Evolutionary conservation across 53 echinoderm and acorn worm species (phyloP), one percentile per base, ranked within the genome.

Genomic region (Crossaster papposus): DNA sequence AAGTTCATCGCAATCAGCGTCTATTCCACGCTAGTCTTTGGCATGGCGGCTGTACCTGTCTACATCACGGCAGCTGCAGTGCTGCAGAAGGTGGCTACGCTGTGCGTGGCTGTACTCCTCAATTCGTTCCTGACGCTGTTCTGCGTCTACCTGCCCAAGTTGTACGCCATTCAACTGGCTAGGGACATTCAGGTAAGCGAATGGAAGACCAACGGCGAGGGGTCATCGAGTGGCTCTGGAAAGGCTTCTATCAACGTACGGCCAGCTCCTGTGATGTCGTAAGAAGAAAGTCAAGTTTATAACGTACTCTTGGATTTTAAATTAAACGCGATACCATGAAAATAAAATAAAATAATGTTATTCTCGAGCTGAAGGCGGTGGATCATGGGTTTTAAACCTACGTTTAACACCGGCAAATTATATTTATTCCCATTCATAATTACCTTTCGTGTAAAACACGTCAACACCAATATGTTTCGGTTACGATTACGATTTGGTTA

Each of bases 61-160:
- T 92, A 92, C 77, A 51, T 79, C 74, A 88, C 92, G 2, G 83
- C 91, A 14, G 68, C 54, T 26, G 65, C 68, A 53, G 79, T 84
- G 1, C 79, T 91, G 31, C 84, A 81, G 50, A 81, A 89, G 37
- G 77, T 89, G 1, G 89, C 82, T 30, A 92, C 88, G 20, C 30
- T 92, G 26, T 89, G 88, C 34, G 70, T 92, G 11, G 92, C 89
- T 18, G 30, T 89, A 44, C 73, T 92, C 1, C 77, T 92, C 20
- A 92, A 89, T 51, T 34, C 92, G 26, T 89, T 75, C 77, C 64
- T 88, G 73, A 92, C 92, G 37, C 82, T 92, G 17, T 74, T 63
- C 23, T 92, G 89, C 65, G 81, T 92, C 55, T 92, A 88, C 72
- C 30, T 88, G 36, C 92, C 92, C 28, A 92, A 92, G 81, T 72